Conservation (phyloP, 2,113 vertebrate genomes). For the Pteruthius melanotis region DNA sequence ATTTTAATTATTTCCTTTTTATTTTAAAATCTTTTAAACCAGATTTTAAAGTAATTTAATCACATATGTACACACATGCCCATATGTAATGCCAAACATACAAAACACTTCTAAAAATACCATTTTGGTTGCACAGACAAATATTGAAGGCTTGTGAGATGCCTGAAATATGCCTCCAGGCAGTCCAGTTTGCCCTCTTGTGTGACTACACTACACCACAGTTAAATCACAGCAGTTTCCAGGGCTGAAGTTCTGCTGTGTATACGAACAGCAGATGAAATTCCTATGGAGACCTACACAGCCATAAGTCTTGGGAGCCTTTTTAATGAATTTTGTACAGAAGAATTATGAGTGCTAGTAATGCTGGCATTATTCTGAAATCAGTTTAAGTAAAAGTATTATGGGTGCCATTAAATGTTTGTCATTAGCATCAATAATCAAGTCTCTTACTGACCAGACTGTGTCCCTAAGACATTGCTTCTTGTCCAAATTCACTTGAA, state of each 20-base stretch:
- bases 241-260: neutral
- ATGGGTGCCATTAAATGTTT: neutral
- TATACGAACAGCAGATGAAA: neutral
- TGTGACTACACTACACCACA: neutral
- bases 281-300: neutral
- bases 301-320: neutral
- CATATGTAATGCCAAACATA: neutral
- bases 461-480: neutral
- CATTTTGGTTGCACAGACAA: neutral
- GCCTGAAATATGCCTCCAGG: neutral
- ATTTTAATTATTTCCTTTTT: neutral
- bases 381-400: neutral
- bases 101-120: neutral
- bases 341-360: neutral
- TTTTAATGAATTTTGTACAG: neutral
- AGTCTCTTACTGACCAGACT: neutral
- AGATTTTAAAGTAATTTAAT: neutral
- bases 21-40: neutral
- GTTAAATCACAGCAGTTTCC: neutral
- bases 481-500: neutral
- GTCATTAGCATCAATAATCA: neutral
- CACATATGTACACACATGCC: neutral
- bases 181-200: neutral
- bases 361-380: neutral
- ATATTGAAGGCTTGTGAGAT: neutral